Conservation (phyloP, 2,888 invertebrate species). For the Desoria tigrina region DNA sequence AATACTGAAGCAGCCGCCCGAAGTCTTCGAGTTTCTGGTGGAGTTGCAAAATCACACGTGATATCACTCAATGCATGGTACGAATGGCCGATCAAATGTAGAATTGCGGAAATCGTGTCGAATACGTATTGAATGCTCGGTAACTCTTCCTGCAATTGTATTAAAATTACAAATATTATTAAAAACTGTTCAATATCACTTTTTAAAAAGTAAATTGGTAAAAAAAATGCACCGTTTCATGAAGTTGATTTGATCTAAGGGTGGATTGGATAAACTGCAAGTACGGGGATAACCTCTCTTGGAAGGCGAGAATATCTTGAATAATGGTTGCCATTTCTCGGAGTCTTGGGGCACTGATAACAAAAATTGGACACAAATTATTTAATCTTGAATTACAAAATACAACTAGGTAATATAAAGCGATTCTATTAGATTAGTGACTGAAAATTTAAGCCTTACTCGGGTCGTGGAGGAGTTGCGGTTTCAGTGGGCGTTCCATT, state of each 20-base stretch:
- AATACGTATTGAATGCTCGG: conserved; percentile 66
- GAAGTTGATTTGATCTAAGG: conserved; percentile 41
- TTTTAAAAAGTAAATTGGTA: too few relatives aligned
- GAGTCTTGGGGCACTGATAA: conserved; percentile 40
- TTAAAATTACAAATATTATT: too few relatives aligned
- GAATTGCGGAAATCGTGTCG: conserved; percentile 73
- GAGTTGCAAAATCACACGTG: conserved; percentile 69
- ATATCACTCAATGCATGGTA: conserved; percentile 88
- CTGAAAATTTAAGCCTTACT: conserved; percentile 19
- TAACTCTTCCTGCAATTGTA: conserved; percentile 40
- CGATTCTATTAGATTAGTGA: not conserved
- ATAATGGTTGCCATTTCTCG: conserved; percentile 48
- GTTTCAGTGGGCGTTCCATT: not conserved
- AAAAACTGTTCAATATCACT: not conserved
- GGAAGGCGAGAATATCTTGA: conserved; percentile 45
- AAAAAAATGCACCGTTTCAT: conserved; percentile 30
- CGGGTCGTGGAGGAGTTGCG: conserved; percentile 29
- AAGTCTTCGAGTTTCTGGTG: conserved; percentile 68
- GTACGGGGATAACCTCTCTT: conserved; percentile 48
- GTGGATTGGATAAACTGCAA: conserved; percentile 42
- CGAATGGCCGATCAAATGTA: conserved; percentile 84
- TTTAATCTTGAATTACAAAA: conserved; percentile 2
- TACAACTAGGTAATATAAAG: not conserved
- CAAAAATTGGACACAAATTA: too few relatives aligned
- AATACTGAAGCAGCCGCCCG: conserved; percentile 69